A percentile compares a stretch with the other conserved stretches of the same genome.
Conservation (phyloP, 2,113 vertebrate genomes). For the Eulemur macaco region DNA sequence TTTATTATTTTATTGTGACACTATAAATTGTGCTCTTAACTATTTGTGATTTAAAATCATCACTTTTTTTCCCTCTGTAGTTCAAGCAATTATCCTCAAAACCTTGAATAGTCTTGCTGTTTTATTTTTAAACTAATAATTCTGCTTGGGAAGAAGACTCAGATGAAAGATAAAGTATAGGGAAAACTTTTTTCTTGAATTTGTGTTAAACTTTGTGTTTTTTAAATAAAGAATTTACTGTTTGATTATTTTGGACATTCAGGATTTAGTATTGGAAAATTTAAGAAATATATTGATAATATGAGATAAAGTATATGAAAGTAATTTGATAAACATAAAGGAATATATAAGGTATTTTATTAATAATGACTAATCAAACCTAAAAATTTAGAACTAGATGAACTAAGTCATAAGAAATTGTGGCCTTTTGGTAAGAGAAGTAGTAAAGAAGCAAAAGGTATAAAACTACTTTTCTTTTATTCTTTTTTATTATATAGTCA, state of each 20-base stretch:
- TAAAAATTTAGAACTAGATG: neutral
- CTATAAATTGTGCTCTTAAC: conserved; percentile 48
- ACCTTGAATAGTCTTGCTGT: neutral
- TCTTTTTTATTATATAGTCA: neutral
- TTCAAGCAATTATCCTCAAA: neutral
- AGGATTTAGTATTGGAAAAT: neutral
- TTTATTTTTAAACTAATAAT: conserved; percentile 37
- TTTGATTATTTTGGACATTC: neutral
- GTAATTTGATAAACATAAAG: neutral
- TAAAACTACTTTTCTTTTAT: neutral
- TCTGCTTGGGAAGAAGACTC: neutral
- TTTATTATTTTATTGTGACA: conserved; percentile 31
- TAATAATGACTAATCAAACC: conserved; percentile 4
- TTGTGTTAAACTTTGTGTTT: neutral
- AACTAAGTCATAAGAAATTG: neutral
- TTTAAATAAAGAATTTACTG: neutral
- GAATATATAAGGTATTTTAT: neutral
- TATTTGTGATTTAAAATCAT: conserved; percentile 48
- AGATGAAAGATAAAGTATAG: neutral
- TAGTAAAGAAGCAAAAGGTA: neutral
- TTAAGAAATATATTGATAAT: neutral
- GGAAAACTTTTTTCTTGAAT: neutral
- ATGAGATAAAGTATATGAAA: neutral
- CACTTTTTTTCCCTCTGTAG: neutral
- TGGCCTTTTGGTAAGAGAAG: neutral